Evolutionary conservation across 1,140 invertebrate genomes (phyloP).

Genomic region (Cotesia typhae): DNA sequence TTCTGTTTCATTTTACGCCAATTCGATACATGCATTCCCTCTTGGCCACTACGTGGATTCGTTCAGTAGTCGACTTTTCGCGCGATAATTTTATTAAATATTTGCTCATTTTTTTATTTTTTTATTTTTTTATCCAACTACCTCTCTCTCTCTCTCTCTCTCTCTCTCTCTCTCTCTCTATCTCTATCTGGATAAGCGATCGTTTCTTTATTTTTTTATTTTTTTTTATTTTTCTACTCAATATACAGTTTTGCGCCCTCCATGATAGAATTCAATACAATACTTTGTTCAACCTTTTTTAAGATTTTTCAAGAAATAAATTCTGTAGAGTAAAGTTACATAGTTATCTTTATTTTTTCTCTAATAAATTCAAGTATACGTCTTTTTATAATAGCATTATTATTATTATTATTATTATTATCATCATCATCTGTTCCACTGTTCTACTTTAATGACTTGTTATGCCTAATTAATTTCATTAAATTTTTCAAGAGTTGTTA

Average conservation of each 20-base stretch:
- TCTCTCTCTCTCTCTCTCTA: neutral
- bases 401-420: neutral
- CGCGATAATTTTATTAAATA: constrained; percentile 38
- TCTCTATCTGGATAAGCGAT: neutral
- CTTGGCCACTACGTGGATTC: constrained; percentile 18
- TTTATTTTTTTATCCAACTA: constrained; percentile 4
- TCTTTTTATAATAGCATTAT: neutral
- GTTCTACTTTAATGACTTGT: neutral
- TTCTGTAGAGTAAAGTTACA: neutral
- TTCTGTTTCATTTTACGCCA: constrained; percentile 32
- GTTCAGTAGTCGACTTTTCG: constrained; percentile 25
- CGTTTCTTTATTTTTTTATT: neutral
- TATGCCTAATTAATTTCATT: constrained; percentile 17
- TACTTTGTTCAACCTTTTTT: neutral
- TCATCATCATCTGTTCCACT: neutral
- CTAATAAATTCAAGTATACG: constrained; percentile 4
- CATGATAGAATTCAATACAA: constrained; percentile 13
- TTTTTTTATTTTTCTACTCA: neutral
- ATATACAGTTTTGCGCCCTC: neutral
- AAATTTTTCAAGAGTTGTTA: neutral
- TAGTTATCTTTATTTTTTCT: neutral
- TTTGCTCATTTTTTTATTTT: constrained; percentile 1
- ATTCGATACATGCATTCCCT: constrained; percentile 34
- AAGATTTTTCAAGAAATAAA: neutral
- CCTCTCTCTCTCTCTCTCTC: neutral